Percentiles rank a stretch among this genome's conserved stretches.
Evolutionary conservation across 2,888 invertebrate species (phyloP).

Genomic region (Andrena haemorrhoa): DNA sequence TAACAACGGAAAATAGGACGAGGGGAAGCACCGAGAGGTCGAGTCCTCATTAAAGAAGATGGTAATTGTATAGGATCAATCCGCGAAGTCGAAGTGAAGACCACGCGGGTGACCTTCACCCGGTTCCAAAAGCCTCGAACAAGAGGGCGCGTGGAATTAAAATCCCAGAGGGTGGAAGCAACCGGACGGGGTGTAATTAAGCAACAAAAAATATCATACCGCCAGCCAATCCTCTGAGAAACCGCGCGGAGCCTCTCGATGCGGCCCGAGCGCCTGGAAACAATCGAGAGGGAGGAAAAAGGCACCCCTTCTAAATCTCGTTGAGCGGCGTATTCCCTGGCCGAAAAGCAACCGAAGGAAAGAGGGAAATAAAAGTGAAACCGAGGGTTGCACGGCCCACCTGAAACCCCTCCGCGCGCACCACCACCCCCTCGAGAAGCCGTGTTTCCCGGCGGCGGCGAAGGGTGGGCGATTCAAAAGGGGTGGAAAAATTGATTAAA

Average conservation of each 20-base stretch:
- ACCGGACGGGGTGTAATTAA: too few relatives aligned
- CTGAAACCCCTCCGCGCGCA: constrained; percentile 23
- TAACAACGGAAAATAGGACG: not conserved
- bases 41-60: not conserved
- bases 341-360: not conserved
- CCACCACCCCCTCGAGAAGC: constrained; percentile 24
- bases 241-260: not conserved
- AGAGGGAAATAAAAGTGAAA: constrained; percentile 12
- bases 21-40: not conserved
- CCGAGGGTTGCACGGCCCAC: constrained; percentile 9
- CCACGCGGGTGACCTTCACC: too few relatives aligned
- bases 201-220: not conserved
- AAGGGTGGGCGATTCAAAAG: constrained; percentile 2
- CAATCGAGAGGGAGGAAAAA: not conserved
- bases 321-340: not conserved
- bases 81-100: not conserved
- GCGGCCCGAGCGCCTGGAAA: not conserved
- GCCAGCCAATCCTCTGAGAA: not conserved
- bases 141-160: too few relatives aligned
- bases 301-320: constrained; percentile 38
- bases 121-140: too few relatives aligned
- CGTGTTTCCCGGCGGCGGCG: constrained; percentile 7
- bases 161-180: too few relatives aligned
- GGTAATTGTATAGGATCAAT: not conserved
- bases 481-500: constrained; percentile 48